A percentile compares a stretch with the other conserved stretches of the same genome.
These are phyloP conservation scores for Stigmatopora argus DNA, from an alignment of 2,113 vertebrate species.

Conservation along the genomic window DNA sequence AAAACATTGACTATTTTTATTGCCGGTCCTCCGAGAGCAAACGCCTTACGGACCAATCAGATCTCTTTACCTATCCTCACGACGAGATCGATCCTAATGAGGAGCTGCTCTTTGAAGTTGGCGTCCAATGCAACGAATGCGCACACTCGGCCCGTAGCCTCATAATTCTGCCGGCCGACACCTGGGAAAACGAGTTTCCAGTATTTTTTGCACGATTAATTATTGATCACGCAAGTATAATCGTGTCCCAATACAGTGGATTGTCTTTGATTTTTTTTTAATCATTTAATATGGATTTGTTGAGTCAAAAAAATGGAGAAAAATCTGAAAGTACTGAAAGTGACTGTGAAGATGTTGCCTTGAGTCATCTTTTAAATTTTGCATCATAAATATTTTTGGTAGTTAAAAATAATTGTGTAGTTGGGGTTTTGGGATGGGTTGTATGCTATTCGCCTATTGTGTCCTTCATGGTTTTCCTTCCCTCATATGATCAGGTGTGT, in stretches of 20 bases:
- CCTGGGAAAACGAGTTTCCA: neutral
- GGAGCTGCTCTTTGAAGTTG: slow-evolving; percentile 55
- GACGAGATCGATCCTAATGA: slow-evolving; percentile 38
- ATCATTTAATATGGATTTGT: neutral
- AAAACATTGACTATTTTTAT: slow-evolving; percentile 53
- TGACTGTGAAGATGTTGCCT: neutral
- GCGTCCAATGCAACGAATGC: slow-evolving; percentile 32
- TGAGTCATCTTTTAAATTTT: neutral
- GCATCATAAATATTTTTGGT: no score
- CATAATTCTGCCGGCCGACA: neutral
- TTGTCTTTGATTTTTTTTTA: neutral
- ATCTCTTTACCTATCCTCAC: neutral
- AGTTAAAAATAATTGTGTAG: no score
- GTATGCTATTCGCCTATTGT: no score
- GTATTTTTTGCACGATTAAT: neutral
- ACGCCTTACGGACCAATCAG: slow-evolving; percentile 14
- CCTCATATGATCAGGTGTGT: no score
- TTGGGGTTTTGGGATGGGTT: no score
- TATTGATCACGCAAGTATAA: neutral
- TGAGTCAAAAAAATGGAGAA: neutral
- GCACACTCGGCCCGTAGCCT: slow-evolving; percentile 24
- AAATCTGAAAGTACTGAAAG: neutral
- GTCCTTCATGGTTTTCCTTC: no score
- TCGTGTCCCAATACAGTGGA: neutral
- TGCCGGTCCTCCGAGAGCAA: slow-evolving; percentile 39